Evolutionary conservation across 2,888 invertebrate species (phyloP).

Genomic region (Hypercompe scribonia): DNA sequence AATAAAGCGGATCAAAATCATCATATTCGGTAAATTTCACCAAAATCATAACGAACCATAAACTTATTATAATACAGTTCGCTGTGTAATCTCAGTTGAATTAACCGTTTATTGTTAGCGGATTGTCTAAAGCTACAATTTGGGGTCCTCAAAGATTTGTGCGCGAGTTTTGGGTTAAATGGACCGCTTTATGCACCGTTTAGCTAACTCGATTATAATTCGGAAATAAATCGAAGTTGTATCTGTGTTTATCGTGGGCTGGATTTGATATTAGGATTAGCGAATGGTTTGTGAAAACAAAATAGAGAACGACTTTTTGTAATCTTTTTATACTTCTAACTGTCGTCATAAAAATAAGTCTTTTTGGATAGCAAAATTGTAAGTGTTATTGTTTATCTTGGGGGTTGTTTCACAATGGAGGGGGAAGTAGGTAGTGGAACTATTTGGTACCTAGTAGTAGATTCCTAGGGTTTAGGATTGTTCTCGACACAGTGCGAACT

Average conservation of each 20-base stretch:
- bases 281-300: not conserved
- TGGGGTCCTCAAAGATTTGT: conserved; percentile 42
- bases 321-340: not conserved
- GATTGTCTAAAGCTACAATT: conserved; percentile 38
- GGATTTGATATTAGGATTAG: conserved; percentile 3
- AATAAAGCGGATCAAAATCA: conserved; percentile 10
- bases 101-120: conserved; percentile 27
- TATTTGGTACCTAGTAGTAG: no score
- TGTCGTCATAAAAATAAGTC: not conserved
- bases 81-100: conserved; percentile 25
- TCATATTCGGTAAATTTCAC: conserved; percentile 13
- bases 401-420: not conserved
- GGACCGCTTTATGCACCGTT: conserved; percentile 14
- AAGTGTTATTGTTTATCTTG: not conserved
- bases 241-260: not conserved
- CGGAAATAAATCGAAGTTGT: conserved; percentile 4
- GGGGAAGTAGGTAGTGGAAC: no score
- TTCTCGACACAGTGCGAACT: no score
- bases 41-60: conserved; percentile 21
- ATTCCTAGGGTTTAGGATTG: no score
- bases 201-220: conserved; percentile 10
- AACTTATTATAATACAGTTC: conserved; percentile 23
- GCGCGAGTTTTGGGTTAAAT: conserved; percentile 30
- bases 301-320: not conserved
- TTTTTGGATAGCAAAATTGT: not conserved